These are phyloP conservation scores for Aselliscus stoliczkanus DNA, from an alignment of 2,797 vertebrate species.

Conservation along the genomic window DNA sequence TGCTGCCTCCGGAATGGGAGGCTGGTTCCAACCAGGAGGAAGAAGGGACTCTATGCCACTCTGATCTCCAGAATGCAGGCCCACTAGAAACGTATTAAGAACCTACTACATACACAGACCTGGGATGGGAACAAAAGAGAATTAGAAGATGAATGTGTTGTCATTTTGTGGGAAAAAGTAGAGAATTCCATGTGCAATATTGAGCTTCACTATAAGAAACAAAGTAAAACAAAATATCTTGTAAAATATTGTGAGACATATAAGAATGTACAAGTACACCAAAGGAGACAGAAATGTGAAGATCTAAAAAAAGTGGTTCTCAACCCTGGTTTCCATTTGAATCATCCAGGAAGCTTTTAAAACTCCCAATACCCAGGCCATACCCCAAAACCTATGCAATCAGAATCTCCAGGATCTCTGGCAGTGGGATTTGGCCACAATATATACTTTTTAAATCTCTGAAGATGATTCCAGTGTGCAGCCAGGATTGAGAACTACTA, in stretches of 20 bases:
- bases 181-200: neutral
- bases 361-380: neutral
- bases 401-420: neutral
- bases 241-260: neutral
- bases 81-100: neutral
- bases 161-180: neutral
- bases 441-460: neutral
- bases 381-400: constrained; percentile 3
- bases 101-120: neutral
- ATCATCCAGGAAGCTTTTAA: neutral
- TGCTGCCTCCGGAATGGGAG: neutral
- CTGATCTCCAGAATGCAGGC: neutral
- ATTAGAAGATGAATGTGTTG: neutral
- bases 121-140: neutral
- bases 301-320: neutral
- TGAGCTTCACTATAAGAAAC: neutral
- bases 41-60: neutral
- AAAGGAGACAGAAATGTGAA: neutral
- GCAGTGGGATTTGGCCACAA: neutral
- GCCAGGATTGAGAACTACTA: neutral
- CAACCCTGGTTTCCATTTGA: neutral
- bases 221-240: constrained; percentile 16
- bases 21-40: neutral
- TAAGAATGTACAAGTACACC: neutral
- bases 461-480: neutral